Evolutionary conservation across 2,797 vertebrate genomes (phyloP).

Genomic region (Mareca penelope): DNA sequence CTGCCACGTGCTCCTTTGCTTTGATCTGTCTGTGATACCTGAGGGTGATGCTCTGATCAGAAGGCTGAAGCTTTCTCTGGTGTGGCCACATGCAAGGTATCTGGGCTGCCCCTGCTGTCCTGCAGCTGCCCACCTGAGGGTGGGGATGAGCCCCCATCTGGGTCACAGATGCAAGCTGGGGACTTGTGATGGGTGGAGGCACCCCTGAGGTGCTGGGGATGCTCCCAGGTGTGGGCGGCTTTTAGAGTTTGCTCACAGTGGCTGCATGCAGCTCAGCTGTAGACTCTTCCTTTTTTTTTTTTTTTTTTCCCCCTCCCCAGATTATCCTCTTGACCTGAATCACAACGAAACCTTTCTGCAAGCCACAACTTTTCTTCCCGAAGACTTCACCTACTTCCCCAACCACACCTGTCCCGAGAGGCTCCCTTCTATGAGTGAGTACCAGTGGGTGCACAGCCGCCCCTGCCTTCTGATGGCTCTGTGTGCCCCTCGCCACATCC

Average conservation of each 20-base stretch:
- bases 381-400: slow-evolving; percentile 91
- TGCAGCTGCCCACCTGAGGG: not conserved
- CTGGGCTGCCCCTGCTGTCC: not conserved
- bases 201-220: not conserved
- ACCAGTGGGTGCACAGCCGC: not conserved
- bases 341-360: slow-evolving; percentile 88
- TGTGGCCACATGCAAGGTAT: not conserved
- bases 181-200: rapidly evolving
- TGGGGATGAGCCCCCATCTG: not conserved
- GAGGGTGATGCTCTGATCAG: not conserved
- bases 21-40: not conserved
- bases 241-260: not conserved
- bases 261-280: not conserved
- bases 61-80: not conserved
- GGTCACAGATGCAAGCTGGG: too few relatives aligned
- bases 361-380: slow-evolving; percentile 91
- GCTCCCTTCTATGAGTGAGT: slow-evolving; percentile 95
- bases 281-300: not conserved
- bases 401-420: slow-evolving; percentile 90
- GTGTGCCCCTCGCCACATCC: not conserved
- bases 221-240: not conserved
- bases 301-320: slow-evolving; percentile 57
- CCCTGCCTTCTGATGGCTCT: not conserved
- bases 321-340: slow-evolving; percentile 93
- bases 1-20: not conserved